A percentile compares a stretch with the other conserved stretches of the same genome.
Evolutionary conservation across 2,797 vertebrate species (phyloP).

Genomic region (Hemitrygon akajei): DNA sequence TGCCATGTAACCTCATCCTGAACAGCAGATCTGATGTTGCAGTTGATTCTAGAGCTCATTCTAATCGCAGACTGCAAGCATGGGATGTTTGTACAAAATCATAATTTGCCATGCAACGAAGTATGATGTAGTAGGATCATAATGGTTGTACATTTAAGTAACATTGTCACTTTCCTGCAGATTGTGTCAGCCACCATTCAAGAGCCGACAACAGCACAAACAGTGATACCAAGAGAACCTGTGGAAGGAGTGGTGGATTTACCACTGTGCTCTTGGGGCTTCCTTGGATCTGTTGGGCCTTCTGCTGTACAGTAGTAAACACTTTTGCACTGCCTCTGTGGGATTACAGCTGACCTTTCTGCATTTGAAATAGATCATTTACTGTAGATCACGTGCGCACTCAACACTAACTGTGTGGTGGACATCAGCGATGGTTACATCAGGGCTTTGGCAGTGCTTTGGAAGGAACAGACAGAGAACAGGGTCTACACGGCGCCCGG

Average conservation of each 20-base stretch:
- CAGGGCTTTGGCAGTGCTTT: constrained; percentile 66
- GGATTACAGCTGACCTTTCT: background rate
- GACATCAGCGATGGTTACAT: constrained; percentile 54
- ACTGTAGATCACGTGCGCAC: background rate
- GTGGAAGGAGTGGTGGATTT: background rate
- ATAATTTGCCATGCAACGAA: background rate
- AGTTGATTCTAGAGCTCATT: background rate
- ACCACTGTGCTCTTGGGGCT: background rate
- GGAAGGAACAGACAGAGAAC: constrained; percentile 43
- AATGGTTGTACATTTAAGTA: background rate
- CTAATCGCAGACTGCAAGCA: background rate
- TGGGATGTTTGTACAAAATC: background rate
- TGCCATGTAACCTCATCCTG: background rate
- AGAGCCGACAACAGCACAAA: background rate
- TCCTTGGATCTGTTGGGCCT: background rate
- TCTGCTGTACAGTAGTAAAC: background rate
- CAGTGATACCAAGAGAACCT: background rate
- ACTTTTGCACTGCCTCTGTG: background rate
- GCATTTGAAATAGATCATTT: background rate
- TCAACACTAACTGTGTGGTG: no score
- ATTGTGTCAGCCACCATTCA: constrained; percentile 7
- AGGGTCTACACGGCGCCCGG: constrained; percentile 39
- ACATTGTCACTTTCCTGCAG: constrained; percentile 25
- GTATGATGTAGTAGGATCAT: background rate
- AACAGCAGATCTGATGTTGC: background rate